Conservation (phyloP, 2,888 invertebrate species). For the Margaritifera margaritifera region DNA sequence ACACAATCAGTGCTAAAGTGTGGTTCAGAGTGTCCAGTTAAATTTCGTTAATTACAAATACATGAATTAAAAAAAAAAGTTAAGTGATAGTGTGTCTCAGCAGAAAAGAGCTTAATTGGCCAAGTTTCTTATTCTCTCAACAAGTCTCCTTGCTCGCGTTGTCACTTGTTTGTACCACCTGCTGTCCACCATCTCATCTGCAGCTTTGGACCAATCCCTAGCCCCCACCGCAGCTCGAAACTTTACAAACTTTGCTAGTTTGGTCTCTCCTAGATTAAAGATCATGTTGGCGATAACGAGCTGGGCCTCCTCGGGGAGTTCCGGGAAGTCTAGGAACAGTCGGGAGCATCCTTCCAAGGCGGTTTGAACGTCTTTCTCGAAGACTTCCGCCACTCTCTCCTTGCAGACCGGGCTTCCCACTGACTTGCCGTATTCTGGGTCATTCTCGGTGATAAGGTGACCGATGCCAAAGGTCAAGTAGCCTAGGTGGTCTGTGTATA, state of each 20-base stretch:
- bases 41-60: no score
- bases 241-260: constrained; percentile 9
- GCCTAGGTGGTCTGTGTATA: constrained; percentile 12
- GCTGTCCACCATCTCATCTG: constrained; percentile 21
- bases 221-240: constrained; percentile 6
- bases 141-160: constrained; percentile 8
- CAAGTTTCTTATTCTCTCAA: constrained; percentile 8
- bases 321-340: constrained; percentile 2
- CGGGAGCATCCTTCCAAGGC: background rate
- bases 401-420: constrained; percentile 1
- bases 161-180: constrained; percentile 16
- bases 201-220: constrained; percentile 13
- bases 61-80: no score
- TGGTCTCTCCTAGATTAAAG: constrained; percentile 13
- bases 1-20: no score
- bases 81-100: no score
- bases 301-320: constrained; percentile 13
- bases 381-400: constrained; percentile 10
- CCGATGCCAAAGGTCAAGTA: constrained; percentile 13
- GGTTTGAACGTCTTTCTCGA: constrained; percentile 1
- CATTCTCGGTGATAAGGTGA: constrained; percentile 8
- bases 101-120: no score
- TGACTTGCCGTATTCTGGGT: constrained; percentile 10
- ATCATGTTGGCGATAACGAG: constrained; percentile 17
- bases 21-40: no score